Evolutionary conservation across 1,140 invertebrate species (phyloP), one percentile per base, ranked within the genome.

Genomic region (Lepidurus couesii): DNA sequence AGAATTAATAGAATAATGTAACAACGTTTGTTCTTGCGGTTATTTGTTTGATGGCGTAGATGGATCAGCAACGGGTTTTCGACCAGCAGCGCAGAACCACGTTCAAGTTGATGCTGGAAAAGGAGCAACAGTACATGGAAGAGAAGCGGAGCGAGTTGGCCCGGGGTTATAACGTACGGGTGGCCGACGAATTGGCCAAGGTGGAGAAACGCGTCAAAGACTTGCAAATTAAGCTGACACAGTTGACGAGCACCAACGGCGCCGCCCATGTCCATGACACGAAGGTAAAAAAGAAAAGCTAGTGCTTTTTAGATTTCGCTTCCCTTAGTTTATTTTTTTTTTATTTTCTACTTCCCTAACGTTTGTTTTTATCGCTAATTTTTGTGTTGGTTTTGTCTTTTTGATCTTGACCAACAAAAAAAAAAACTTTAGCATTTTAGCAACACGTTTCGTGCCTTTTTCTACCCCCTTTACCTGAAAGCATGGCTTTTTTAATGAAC

Each of bases 71-170:
- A 77, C 88, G 90, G 10, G 91, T 94, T 84, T 84, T 93, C 81
- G 90, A 93, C 82, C 89, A 89, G 73, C 89, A 92, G 78, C 90
- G 92, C 82, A 89, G 91, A 16, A 87, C 90, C 81, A 95, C 93
- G 10, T 88, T 95, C 78, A 89, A 91, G 80, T 87, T 92, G 79
- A 94, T 94, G 92, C 85, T 94, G 81, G 92, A 94, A 81, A 89
- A 93, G 81, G 92, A 94, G 82, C 90, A 90, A 83, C 88, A 90
- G 81, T 92, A 92, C 83, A 89, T 93, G 78, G 90, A 92, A 79
- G 89, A 89, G 78, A 85, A 92, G 77, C 87, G 91, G 85, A 90
- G 77, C 84, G 88, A 86, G 83, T 84, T 86, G 81, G 89, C 86
- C 86, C 87, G 84, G 83, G 86, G 82, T 78, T 88, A 84, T 79